Conservation (phyloP, 2,113 vertebrate species). For the Ancistrus triradiatus region DNA sequence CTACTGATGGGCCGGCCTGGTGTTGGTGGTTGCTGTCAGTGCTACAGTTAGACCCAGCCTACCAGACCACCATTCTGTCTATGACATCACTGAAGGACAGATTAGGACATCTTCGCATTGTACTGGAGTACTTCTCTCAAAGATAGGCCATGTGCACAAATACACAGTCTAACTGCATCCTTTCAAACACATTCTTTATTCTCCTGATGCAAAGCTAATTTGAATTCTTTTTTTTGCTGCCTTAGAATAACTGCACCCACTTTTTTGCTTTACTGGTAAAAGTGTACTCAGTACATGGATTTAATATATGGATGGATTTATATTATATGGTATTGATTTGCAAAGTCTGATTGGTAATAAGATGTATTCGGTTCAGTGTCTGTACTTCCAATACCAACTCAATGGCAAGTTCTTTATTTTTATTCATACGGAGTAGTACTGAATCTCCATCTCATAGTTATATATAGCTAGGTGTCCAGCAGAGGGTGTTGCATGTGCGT, state of each 20-base stretch:
- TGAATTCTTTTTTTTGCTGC: neutral
- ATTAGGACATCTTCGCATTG: conserved; percentile 72
- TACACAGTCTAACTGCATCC: too few species aligned
- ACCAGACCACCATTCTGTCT: conserved; percentile 77
- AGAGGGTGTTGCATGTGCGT: too few species aligned
- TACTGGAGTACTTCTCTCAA: conserved; percentile 76
- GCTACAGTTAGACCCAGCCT: conserved; percentile 73
- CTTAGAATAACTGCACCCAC: neutral
- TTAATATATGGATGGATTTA: neutral
- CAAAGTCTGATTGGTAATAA: too few species aligned
- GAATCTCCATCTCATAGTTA: too few species aligned
- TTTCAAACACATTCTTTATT: neutral
- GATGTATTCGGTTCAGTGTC: too few species aligned
- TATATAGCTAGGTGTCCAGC: too few species aligned
- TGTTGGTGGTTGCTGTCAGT: conserved; percentile 80
- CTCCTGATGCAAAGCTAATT: too few species aligned
- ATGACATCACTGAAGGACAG: conserved; percentile 74
- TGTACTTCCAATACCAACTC: too few species aligned
- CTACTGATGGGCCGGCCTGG: conserved; percentile 71
- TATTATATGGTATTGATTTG: too few species aligned
- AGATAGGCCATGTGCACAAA: conserved; percentile 48
- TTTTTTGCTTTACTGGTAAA: neutral
- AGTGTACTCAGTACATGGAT: neutral
- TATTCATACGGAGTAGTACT: too few species aligned
- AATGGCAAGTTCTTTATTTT: too few species aligned